Percentiles rank a stretch among this genome's conserved stretches.
phyloP scores from a whole-genome alignment of 2,888 invertebrate genomes.

The Limnephilus auricula region DNA sequence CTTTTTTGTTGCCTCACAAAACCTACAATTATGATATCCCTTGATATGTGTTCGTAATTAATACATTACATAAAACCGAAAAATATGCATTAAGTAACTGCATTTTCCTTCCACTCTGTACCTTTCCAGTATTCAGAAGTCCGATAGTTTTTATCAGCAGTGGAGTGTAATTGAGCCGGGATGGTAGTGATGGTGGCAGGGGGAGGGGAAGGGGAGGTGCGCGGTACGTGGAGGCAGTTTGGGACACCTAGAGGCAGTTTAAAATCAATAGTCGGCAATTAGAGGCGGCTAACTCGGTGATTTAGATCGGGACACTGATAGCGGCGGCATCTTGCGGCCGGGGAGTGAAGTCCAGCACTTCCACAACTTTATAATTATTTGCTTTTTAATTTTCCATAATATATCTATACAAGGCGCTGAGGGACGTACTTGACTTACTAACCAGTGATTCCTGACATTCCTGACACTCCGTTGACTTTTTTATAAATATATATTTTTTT shows the following conservation, averaged over 20 bases:
- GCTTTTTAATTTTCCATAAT: too few relatives aligned
- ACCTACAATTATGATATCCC: too few relatives aligned
- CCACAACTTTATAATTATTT: background rate
- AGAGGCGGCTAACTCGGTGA: slow-evolving; percentile 51
- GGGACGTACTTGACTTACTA: too few relatives aligned
- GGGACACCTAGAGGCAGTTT: slow-evolving; percentile 50
- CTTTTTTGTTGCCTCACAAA: too few relatives aligned
- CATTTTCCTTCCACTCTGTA: background rate
- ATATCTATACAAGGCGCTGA: too few relatives aligned
- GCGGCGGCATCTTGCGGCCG: slow-evolving; percentile 44
- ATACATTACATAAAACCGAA: too few relatives aligned
- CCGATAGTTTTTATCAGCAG: slow-evolving; percentile 15
- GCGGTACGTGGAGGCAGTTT: slow-evolving; percentile 23
- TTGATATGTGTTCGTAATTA: too few relatives aligned
- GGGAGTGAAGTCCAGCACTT: background rate
- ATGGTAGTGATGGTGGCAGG: background rate
- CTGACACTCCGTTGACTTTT: too few relatives aligned
- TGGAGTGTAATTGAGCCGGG: background rate
- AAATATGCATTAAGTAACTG: too few relatives aligned
- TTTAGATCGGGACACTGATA: slow-evolving; percentile 54
- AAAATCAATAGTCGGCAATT: slow-evolving; percentile 54
- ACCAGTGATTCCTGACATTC: too few relatives aligned
- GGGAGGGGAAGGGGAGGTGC: background rate
- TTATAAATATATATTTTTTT: too few relatives aligned
- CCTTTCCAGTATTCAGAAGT: background rate